Evolutionary conservation across 2,113 vertebrate species (phyloP).

Genomic region (Cochlearius cochlearius): DNA sequence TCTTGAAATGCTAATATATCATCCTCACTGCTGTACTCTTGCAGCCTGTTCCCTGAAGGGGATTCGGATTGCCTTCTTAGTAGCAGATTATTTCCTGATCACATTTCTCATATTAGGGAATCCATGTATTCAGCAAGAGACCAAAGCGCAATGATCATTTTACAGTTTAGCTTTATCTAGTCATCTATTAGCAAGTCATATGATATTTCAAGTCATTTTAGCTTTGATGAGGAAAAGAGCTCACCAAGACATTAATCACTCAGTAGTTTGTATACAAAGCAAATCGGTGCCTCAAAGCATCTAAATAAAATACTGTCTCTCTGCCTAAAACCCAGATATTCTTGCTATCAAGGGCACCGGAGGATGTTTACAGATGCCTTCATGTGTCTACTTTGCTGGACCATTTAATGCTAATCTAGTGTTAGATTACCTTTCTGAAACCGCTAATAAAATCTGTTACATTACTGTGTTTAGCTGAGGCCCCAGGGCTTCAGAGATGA

Average conservation of each 20-base stretch:
- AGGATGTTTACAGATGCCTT: conserved; percentile 6
- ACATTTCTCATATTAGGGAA: conserved; percentile 46
- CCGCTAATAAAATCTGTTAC: conserved; percentile 12
- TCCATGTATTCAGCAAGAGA: conserved; percentile 6
- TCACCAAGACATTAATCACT: conserved; percentile 51
- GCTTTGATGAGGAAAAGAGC: conserved; percentile 16
- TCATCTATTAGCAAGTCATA: conserved; percentile 43
- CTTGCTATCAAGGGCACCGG: background rate
- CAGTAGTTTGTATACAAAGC: conserved; percentile 23
- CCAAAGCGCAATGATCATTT: conserved; percentile 28
- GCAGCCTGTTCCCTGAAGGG: conserved; percentile 32
- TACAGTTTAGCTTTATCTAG: conserved; percentile 55
- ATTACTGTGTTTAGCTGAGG: background rate
- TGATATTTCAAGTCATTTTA: conserved; percentile 14
- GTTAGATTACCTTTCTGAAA: conserved; percentile 37
- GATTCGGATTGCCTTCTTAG: conserved; percentile 40
- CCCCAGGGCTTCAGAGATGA: conserved; percentile 14
- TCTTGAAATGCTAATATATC: conserved; percentile 67
- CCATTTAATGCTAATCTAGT: conserved; percentile 46
- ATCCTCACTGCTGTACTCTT: background rate
- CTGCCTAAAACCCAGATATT: background rate
- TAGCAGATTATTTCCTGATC: conserved; percentile 62
- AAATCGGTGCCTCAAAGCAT: background rate
- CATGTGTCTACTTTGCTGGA: background rate
- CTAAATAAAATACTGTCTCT: conserved; percentile 10